Percentiles rank a stretch among this genome's conserved stretches.
phyloP scores from a whole-genome alignment of 1,140 invertebrate genomes.

The Lucilia cuprina region DNA sequence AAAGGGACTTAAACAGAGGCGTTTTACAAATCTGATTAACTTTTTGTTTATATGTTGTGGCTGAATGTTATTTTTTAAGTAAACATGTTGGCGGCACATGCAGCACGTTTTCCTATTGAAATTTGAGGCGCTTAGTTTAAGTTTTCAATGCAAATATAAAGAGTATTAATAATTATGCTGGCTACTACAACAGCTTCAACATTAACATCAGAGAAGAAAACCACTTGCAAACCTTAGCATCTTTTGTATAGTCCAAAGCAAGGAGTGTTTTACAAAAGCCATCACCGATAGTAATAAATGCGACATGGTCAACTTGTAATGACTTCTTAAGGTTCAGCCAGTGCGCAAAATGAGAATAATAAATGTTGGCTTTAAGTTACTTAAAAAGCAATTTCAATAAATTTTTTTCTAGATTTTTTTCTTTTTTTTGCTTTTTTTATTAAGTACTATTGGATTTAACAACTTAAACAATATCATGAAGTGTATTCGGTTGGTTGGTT shows the following conservation, averaged over 20 bases:
- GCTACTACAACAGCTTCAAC: too few relatives aligned
- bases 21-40: not conserved
- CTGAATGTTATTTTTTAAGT: not conserved
- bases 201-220: too few relatives aligned
- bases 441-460: not conserved
- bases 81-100: constrained; percentile 16
- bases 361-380: constrained; percentile 7
- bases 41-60: not conserved
- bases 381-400: not conserved
- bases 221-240: not conserved
- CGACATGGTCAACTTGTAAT: not conserved
- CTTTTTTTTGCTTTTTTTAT: not conserved
- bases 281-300: not conserved
- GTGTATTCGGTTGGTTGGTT: not conserved
- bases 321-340: not conserved
- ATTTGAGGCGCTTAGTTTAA: constrained; percentile 25
- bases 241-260: not conserved
- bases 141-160: not conserved
- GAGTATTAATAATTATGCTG: not conserved
- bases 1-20: not conserved
- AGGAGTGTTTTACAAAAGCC: not conserved
- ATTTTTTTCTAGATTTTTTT: not conserved
- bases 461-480: not conserved
- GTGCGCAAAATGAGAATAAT: not conserved
- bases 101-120: constrained; percentile 3